Percentiles rank a stretch among this genome's conserved stretches.
These are phyloP conservation scores for Eudasyphora cyanicolor DNA, from an alignment of 2,888 invertebrate genomes.

Conservation along the genomic window DNA sequence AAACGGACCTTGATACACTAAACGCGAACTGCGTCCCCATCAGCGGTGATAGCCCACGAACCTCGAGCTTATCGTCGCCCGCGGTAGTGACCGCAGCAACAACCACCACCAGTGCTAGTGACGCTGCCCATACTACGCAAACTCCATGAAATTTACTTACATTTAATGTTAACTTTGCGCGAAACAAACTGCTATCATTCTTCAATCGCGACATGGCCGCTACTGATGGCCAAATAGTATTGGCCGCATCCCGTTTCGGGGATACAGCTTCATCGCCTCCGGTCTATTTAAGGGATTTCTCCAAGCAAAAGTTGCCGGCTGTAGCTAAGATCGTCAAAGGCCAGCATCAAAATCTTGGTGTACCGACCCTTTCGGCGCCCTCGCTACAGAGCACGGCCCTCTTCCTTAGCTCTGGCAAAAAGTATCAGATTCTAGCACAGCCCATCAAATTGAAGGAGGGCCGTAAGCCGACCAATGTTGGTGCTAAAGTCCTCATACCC, in stretches of 20 bases:
- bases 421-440: conserved; percentile 92
- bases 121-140: conserved; percentile 57
- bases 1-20: conserved; percentile 60
- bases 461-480: conserved; percentile 88
- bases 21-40: conserved; percentile 67
- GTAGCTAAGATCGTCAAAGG: conserved; percentile 96
- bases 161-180: conserved; percentile 80
- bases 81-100: conserved; percentile 20
- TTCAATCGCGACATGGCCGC: conserved; percentile 87
- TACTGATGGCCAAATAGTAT: conserved; percentile 94
- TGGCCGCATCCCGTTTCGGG: conserved; percentile 87
- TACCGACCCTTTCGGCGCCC: conserved; percentile 92
- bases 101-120: conserved; percentile 43
- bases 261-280: conserved; percentile 74
- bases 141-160: conserved; percentile 79
- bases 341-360: conserved; percentile 94
- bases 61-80: not conserved
- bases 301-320: conserved; percentile 88
- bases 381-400: conserved; percentile 92
- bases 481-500: conserved; percentile 92
- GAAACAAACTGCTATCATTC: conserved; percentile 79
- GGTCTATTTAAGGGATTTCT: conserved; percentile 81
- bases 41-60: conserved; percentile 25
- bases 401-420: conserved; percentile 90
- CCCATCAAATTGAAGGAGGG: conserved; percentile 95